Base-by-base conservation (phyloP, 2,888 invertebrate genomes). In the Agriopis aurantiaria region DNA sequence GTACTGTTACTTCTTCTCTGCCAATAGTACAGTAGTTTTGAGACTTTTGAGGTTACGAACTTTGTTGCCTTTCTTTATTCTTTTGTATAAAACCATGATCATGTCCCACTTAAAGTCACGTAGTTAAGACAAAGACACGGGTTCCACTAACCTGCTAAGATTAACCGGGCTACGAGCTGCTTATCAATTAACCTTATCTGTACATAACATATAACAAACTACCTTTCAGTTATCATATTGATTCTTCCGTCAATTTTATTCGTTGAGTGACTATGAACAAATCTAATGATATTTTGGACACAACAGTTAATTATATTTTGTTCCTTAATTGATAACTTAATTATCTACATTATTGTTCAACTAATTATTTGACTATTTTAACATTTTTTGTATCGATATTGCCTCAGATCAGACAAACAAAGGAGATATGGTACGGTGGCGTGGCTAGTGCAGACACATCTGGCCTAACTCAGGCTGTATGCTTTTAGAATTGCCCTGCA, bases 41-140 rank as follows among this genome's bases (percentile, higher is more conserved):
- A 33, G 33, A 33, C 33, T 33, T 23, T 33, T 12, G 23, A 58
- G 58, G 46, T 23, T 43, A 45, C 41, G 52, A 62, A 58, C 59
- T 43, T 48, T 53, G 48, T 62, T 51, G n/a, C 33, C 40, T 45
- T 62, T 53, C 41, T 58, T 60, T 48, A 8, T 51, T 58, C 55
- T 60, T 56, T 65, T 65, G 59, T 48, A 48, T 14, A 43, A 58
- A 52, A 59, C 62, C 61, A 58, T 62, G 63, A 53, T 61, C 58
- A 40, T 63, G 66, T 67, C 59, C 66, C 49, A 59, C 58, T 59
- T 64, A 66, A 58, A 64, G 66, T 67, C 70, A 67, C 70, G 70
- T 71, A 71, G 66, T 51, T 66, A 59, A 70, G 69, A 66, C 70
- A 66, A 70, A 66, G 70, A 66, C 49, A 49, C 58, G 14, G 58